Conservation (phyloP, 2,797 vertebrate genomes). For the Gorsachius magnificus region DNA sequence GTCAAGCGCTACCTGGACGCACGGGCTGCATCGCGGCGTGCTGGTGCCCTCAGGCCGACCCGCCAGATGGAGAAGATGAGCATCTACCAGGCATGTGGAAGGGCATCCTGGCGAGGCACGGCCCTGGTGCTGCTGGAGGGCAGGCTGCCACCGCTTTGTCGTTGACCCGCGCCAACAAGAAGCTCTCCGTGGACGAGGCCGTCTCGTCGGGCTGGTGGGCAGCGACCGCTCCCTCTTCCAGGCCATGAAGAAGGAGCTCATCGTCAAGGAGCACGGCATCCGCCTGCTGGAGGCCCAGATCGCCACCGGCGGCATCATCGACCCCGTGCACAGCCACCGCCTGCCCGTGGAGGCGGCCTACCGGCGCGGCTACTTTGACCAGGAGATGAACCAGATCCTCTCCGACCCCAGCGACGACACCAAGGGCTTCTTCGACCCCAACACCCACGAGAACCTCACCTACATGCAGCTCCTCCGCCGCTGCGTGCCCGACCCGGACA, state of each 20-base stretch:
- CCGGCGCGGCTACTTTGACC: no score
- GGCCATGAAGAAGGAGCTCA: conserved; percentile 79
- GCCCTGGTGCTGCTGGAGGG: no score
- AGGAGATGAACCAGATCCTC: no score
- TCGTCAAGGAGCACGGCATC: conserved; percentile 81
- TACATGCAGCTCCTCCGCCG: not conserved
- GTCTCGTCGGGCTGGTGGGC: conserved; percentile 80
- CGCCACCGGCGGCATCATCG: conserved; percentile 17
- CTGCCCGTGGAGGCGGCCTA: no score
- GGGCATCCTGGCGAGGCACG: no score
- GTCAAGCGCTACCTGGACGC: conserved; percentile 41
- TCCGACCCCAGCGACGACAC: no score
- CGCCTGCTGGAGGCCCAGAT: conserved; percentile 85
- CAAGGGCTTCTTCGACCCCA: no score
- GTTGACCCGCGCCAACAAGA: conserved; percentile 80
- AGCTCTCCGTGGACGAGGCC: conserved; percentile 82
- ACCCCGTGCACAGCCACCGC: conserved; percentile 54
- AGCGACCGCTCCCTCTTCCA: conserved; percentile 85
- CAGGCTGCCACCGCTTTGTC: conserved; percentile 74
- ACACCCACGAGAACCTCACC: no score
- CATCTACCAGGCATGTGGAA: no score
- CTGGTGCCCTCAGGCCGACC: no score
- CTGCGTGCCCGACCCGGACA: conserved; percentile 60
- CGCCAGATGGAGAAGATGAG: no score
- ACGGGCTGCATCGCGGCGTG: not conserved